phyloP scores from a whole-genome alignment of 2,113 vertebrate species.

The Peromyscus leucopus region DNA sequence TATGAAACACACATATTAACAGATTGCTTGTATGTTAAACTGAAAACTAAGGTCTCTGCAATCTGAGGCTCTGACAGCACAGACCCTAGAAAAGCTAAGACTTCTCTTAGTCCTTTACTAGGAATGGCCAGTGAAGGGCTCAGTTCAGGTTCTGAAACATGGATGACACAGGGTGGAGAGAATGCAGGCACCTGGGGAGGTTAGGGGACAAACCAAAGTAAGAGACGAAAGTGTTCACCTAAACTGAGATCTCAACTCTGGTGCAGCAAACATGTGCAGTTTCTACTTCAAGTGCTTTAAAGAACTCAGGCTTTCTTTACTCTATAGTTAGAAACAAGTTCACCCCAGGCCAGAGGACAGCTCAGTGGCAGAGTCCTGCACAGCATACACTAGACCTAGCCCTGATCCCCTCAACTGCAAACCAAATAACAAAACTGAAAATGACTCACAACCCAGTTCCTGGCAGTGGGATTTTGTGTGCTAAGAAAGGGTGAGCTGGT shows the following conservation, averaged over 20 bases:
- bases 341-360: neutral
- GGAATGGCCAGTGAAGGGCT: neutral
- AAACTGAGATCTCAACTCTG: neutral
- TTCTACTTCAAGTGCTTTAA: neutral
- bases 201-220: neutral
- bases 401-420: neutral
- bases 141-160: neutral
- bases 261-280: neutral
- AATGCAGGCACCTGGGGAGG: neutral
- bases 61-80: neutral
- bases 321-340: neutral
- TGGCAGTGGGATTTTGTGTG: neutral
- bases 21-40: neutral
- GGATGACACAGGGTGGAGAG: neutral
- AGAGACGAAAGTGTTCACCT: neutral
- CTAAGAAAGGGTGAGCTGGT: neutral
- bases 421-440: neutral
- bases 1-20: neutral
- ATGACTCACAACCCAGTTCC: neutral
- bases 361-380: neutral
- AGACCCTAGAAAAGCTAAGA: neutral
- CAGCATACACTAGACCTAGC: neutral
- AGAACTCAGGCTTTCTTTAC: neutral
- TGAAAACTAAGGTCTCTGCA: neutral
- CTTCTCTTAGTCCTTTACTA: neutral